These are phyloP conservation scores for Onychostruthus taczanowskii DNA, from an alignment of 2,113 vertebrate species.

Conservation along the genomic window DNA sequence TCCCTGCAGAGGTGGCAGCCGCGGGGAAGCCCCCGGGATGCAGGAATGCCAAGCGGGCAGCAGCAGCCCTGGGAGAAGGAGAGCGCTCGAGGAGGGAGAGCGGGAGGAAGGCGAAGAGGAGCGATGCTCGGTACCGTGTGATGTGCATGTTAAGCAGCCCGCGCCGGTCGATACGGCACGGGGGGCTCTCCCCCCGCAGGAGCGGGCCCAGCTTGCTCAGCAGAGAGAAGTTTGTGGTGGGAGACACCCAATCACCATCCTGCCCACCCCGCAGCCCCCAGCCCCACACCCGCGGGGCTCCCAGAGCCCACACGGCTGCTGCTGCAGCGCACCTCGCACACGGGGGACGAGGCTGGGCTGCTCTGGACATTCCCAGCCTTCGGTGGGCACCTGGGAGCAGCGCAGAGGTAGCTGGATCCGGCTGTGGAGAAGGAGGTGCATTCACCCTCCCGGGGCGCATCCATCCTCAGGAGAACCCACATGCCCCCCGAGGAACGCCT, in stretches of 20 bases:
- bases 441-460: neutral
- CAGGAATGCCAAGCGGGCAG: neutral
- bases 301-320: neutral
- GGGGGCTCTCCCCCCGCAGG: neutral
- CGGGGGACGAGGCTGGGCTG: neutral
- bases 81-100: constrained; percentile 33
- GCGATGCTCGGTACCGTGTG: constrained; percentile 48
- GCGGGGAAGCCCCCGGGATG: neutral
- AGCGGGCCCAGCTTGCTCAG: constrained; percentile 5
- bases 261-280: neutral
- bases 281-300: neutral
- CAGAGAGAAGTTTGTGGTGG: constrained; percentile 51
- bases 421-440: neutral
- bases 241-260: neutral
- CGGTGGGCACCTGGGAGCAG: neutral
- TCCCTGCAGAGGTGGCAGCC: neutral
- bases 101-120: constrained; percentile 38
- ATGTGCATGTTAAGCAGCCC: constrained; percentile 73
- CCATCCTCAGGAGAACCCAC: neutral
- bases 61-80: neutral
- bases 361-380: neutral
- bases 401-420: neutral
- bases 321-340: neutral
- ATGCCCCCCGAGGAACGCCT: neutral
- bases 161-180: neutral